Percentiles rank a stretch among this genome's conserved stretches.
phyloP scores from a whole-genome alignment of 2,113 vertebrate genomes.

The Dunckerocampus dactyliophorus region DNA sequence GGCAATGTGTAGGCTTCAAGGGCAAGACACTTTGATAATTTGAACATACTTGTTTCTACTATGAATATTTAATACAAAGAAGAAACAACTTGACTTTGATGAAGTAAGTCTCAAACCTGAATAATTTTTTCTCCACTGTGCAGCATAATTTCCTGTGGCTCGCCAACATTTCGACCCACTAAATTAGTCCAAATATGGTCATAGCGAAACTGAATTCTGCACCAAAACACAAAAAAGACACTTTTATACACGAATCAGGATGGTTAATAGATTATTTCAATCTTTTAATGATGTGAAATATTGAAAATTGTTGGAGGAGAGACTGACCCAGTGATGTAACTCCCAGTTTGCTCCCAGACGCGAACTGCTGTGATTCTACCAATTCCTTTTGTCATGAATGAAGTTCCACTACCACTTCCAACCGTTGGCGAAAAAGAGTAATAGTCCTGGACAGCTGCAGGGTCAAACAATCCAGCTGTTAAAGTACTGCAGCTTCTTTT shows the following conservation, averaged over 20 bases:
- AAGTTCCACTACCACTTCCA: slow-evolving; percentile 13
- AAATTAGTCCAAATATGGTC: slow-evolving; percentile 1
- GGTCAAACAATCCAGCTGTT: background rate
- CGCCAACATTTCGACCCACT: fast-evolving
- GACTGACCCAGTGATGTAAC: slow-evolving; percentile 9
- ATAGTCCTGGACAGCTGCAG: background rate
- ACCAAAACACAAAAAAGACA: background rate
- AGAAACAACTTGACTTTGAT: background rate
- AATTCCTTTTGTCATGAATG: background rate
- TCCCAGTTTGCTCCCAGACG: background rate
- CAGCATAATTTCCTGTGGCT: background rate
- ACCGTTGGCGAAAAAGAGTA: slow-evolving; percentile 20
- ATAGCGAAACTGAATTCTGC: slow-evolving; percentile 36
- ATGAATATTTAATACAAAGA: background rate
- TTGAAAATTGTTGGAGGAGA: too few species aligned
- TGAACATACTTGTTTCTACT: background rate
- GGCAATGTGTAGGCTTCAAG: background rate
- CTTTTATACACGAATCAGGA: background rate
- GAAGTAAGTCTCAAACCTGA: slow-evolving; percentile 28
- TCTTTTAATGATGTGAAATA: background rate
- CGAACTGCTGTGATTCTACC: slow-evolving; percentile 24
- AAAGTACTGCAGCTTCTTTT: background rate
- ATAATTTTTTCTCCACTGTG: slow-evolving; percentile 20
- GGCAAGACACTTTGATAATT: background rate
- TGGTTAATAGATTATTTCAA: background rate